Evolutionary conservation across 2,797 vertebrate genomes (phyloP), one percentile per base, ranked within the genome.

Genomic region (Loris lydekkerianus): DNA sequence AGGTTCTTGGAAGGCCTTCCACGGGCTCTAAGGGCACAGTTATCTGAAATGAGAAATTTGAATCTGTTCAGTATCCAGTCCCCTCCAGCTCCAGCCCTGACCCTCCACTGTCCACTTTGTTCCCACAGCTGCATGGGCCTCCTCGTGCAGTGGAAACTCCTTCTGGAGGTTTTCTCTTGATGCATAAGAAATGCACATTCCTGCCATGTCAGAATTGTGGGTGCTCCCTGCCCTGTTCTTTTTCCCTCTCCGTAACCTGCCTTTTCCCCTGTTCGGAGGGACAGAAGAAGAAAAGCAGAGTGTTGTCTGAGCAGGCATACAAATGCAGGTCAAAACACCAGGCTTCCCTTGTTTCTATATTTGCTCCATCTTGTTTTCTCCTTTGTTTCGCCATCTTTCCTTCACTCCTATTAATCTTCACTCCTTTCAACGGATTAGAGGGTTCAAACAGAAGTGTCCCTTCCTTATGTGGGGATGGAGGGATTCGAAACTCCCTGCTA

Each of bases 331-430:
- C 13, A 53, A 18, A 80, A 82, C 3, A 3, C 43, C 9, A 40
- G 20, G n/a, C 61, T 77, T 43, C 14, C 1, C 23, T 49, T 46
- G 21, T 34, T 14, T 13, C 18, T 65, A 7, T n/a, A 63, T 76
- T 69, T 10, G 1, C 18, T 4, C 46, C 46, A 46, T 46, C 23
- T 60, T 63, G 40, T 9, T 37, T 34, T 14, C 11, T 40, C 40
- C 40, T 40, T 40, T 40, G 40, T 40, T 40, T 21, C 40, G 34
- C 49, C 4, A 3, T 49, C 23, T 53, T 63, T 49, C 10, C n/a
- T 34, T 14, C 11, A 0, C 3, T 43, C 10, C 11, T 2, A 27
- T 37, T 49, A 70, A 53, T 18, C 13, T 8, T 67, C 2, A 1
- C 43, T 9, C 7, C 4, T 43, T 7, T 29, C 49, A 65, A 13